Percentiles rank a stretch among this genome's conserved stretches.
phyloP scores from a whole-genome alignment of 2,888 invertebrate species.

The Trypoxylon attenuatum region DNA sequence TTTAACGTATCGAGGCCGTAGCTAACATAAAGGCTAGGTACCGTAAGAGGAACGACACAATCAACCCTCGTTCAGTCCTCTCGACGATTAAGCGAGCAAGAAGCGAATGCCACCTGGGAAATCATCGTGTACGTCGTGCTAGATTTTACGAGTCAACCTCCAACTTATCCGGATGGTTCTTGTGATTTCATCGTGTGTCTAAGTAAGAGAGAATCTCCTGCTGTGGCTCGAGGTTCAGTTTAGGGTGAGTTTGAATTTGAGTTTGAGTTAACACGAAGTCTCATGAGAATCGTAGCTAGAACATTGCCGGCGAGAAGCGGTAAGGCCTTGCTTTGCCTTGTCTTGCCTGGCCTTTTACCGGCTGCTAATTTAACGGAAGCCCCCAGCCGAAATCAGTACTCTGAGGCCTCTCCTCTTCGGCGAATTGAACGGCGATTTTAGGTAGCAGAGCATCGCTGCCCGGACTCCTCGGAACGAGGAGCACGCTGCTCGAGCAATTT shows the following conservation, averaged over 20 bases:
- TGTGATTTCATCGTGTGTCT: conserved; percentile 28
- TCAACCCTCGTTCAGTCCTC: conserved; percentile 58
- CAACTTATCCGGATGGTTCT: conserved; percentile 49
- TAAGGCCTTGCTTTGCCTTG: not conserved
- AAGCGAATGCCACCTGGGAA: conserved; percentile 65
- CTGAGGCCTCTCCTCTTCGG: not conserved
- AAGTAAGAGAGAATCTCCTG: too few species aligned
- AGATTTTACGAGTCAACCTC: conserved; percentile 17
- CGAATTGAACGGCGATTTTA: not conserved
- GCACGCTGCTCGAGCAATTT: not conserved
- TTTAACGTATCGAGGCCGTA: too few species aligned
- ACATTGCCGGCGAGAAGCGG: too few species aligned
- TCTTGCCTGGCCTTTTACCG: too few species aligned
- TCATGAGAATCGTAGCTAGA: too few species aligned
- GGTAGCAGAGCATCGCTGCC: not conserved
- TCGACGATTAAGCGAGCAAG: conserved; percentile 55
- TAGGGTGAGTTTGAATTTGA: too few species aligned
- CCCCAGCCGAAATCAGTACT: not conserved
- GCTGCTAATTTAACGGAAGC: not conserved
- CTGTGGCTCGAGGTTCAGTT: too few species aligned
- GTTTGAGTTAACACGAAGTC: not conserved
- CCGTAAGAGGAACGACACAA: conserved; percentile 38
- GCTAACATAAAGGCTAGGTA: too few species aligned
- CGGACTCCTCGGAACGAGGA: not conserved
- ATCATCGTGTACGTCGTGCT: conserved; percentile 63